These are phyloP conservation scores for Daubentonia madagascariensis DNA, from an alignment of 2,113 vertebrate species.

Conservation along the genomic window DNA sequence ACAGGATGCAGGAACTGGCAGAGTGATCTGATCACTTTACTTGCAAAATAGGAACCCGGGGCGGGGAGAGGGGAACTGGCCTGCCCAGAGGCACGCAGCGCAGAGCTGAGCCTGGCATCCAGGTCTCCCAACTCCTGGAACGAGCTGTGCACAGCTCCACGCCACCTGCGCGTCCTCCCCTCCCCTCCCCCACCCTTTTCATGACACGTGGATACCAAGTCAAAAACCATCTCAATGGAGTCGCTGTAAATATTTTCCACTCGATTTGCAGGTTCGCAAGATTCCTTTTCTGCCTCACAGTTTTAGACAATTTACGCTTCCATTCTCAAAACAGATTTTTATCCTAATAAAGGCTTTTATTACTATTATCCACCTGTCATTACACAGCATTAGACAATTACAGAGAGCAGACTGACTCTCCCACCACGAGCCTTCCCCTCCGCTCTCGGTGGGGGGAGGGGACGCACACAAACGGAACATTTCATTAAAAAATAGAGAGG, in stretches of 20 bases:
- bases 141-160: accelerated
- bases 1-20: accelerated
- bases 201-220: accelerated
- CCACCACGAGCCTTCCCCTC: slow-evolving; percentile 66
- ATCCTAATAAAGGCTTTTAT: slow-evolving; percentile 82
- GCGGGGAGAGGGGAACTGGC: not conserved
- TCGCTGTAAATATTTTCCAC: slow-evolving; percentile 37
- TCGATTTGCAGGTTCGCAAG: not conserved
- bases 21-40: not conserved
- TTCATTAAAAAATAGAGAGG: slow-evolving; percentile 78
- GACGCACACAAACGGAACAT: slow-evolving; percentile 74
- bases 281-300: not conserved
- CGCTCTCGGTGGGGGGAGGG: slow-evolving; percentile 55
- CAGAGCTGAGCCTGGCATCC: not conserved
- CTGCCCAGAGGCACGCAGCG: not conserved
- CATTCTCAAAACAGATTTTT: slow-evolving; percentile 81
- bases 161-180: accelerated
- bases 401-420: slow-evolving; percentile 68
- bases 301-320: slow-evolving; percentile 77
- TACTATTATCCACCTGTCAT: slow-evolving; percentile 84
- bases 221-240: not conserved
- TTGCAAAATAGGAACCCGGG: not conserved
- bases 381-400: slow-evolving; percentile 82
- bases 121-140: accelerated
- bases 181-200: accelerated